phyloP scores from a whole-genome alignment of 2,113 vertebrate genomes.

The Crotalus viridis region DNA sequence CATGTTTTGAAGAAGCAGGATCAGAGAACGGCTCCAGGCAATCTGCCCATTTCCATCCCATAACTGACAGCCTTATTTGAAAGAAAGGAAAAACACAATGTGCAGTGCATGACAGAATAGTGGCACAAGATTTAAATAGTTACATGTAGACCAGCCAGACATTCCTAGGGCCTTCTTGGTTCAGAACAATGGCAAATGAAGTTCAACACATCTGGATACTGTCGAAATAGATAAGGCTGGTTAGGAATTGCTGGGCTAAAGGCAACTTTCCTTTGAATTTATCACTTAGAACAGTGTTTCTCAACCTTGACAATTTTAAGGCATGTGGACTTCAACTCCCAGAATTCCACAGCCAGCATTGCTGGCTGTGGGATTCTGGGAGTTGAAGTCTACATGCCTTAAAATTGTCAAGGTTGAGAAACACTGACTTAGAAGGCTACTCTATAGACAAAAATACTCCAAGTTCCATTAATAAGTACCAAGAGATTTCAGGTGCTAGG shows the following conservation, averaged over 20 bases:
- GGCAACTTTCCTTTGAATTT: neutral
- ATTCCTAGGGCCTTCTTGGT: neutral
- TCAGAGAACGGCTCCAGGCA: neutral
- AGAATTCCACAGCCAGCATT: too few species aligned
- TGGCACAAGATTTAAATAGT: neutral
- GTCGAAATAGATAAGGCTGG: neutral
- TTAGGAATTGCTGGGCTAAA: neutral
- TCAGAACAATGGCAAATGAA: neutral
- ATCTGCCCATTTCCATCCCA: neutral
- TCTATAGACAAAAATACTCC: conserved; percentile 34
- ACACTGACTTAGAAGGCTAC: neutral
- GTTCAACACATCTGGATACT: neutral
- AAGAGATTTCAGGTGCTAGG: neutral
- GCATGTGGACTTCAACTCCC: too few species aligned
- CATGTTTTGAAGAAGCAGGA: neutral
- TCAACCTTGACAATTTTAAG: too few species aligned
- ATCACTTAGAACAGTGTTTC: too few species aligned
- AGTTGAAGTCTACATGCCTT: too few species aligned
- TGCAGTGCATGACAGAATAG: neutral
- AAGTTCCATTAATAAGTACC: conserved; percentile 15
- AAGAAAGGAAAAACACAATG: neutral
- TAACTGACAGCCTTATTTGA: neutral
- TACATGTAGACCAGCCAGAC: neutral
- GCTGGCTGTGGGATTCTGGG: too few species aligned
- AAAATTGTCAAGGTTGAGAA: too few species aligned